Percentiles rank a stretch among this genome's conserved stretches.
Conservation (phyloP, 2,797 vertebrate genomes). For the Lepilemur ruficaudatus region DNA sequence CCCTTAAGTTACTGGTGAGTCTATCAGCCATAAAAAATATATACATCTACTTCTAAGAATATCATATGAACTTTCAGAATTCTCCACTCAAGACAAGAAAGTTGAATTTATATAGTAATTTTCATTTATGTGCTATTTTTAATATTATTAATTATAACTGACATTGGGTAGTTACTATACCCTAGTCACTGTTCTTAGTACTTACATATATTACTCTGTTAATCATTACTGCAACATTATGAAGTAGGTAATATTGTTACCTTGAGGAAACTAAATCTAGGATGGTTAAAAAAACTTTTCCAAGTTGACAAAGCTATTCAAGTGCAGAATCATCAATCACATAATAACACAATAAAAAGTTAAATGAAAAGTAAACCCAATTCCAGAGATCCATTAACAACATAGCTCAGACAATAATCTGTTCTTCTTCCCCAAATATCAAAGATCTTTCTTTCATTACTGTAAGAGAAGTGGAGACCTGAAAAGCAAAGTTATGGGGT, state of each 20-base stretch:
- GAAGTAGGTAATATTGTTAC: neutral
- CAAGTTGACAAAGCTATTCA: neutral
- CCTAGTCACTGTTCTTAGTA: neutral
- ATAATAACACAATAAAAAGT: neutral
- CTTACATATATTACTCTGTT: neutral
- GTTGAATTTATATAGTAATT: neutral
- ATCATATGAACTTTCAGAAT: neutral
- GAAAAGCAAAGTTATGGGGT: neutral
- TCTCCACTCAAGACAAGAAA: neutral
- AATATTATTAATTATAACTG: neutral
- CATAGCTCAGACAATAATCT: neutral
- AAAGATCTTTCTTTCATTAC: neutral
- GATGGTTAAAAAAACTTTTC: neutral
- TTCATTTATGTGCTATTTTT: neutral
- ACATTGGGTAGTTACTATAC: neutral
- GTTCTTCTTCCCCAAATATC: neutral
- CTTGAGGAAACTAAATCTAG: neutral
- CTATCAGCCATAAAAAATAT: neutral
- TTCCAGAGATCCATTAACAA: neutral
- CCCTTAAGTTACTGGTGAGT: neutral
- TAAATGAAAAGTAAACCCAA: neutral
- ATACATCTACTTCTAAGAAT: neutral
- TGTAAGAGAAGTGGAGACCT: neutral
- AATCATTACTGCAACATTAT: neutral
- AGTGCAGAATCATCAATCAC: neutral